A percentile compares a stretch with the other conserved stretches of the same genome.
Conservation (phyloP, 2,888 invertebrate genomes). For the Ectemnius continuus region DNA sequence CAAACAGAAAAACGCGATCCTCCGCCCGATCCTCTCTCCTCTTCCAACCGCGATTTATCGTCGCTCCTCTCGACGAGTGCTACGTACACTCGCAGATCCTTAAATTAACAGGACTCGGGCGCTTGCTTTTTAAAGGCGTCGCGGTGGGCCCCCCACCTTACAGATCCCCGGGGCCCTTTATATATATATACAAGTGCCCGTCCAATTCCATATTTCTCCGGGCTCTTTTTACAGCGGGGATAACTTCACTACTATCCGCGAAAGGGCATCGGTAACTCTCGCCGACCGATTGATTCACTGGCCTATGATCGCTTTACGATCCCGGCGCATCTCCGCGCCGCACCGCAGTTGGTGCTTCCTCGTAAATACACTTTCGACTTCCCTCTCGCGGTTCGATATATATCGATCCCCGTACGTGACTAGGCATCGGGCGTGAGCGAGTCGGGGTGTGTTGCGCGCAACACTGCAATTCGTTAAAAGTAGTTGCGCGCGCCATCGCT, state of each 20-base stretch:
- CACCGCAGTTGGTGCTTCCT: not conserved
- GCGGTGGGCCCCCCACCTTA: not conserved
- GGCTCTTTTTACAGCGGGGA: not conserved
- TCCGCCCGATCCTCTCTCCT: not conserved
- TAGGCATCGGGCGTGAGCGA: slow-evolving; percentile 1
- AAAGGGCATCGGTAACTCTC: not conserved
- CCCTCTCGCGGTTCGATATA: not conserved
- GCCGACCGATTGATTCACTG: not conserved
- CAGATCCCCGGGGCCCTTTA: not conserved
- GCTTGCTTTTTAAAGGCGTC: not conserved
- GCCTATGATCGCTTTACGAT: not conserved
- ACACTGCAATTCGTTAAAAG: slow-evolving; percentile 42
- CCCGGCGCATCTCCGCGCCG: not conserved
- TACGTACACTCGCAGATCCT: not conserved
- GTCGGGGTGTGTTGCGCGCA: slow-evolving; percentile 36
- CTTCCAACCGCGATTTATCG: slow-evolving; percentile 35
- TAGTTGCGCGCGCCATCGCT: slow-evolving; percentile 19
- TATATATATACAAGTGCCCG: not conserved
- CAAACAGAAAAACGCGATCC: too few relatives aligned
- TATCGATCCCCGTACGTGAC: not conserved
- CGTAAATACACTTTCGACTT: not conserved
- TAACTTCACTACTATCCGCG: not conserved
- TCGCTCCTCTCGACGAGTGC: slow-evolving; percentile 27
- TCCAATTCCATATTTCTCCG: not conserved
- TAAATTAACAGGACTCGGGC: not conserved